These are phyloP conservation scores for Anorthoa munda DNA, from an alignment of 2,888 invertebrate genomes.

Conservation along the genomic window DNA sequence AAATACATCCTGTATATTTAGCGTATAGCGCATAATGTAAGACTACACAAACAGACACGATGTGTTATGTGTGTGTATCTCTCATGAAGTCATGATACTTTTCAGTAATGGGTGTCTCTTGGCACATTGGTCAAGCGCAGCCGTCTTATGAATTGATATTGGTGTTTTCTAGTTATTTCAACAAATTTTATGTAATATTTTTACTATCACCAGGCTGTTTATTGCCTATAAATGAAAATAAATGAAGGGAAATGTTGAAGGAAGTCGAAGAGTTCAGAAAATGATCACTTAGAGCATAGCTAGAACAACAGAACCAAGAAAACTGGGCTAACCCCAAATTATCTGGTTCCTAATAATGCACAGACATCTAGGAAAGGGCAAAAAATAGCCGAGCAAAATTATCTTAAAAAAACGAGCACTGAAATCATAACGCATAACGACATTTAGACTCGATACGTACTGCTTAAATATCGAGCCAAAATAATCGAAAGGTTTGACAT, in stretches of 20 bases:
- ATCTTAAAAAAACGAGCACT: conserved; percentile 23
- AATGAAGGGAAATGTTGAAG: conserved; percentile 36
- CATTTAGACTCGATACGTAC: conserved; percentile 5
- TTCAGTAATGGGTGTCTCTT: conserved; percentile 38
- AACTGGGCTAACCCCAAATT: conserved; percentile 38
- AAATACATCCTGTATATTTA: conserved; percentile 43
- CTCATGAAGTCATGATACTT: conserved; percentile 6
- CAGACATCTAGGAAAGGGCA: conserved; percentile 27
- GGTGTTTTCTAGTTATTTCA: conserved; percentile 10
- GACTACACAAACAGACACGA: conserved; percentile 23
- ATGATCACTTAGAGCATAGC: conserved; percentile 39
- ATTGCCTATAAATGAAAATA: conserved; percentile 32
- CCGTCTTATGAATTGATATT: conserved; percentile 9
- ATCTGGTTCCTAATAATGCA: conserved; percentile 35
- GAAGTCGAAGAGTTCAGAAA: conserved; percentile 27
- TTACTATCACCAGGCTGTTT: conserved; percentile 16
- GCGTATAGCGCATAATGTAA: conserved; percentile 7
- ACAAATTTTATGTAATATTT: neutral
- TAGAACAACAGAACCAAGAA: conserved; percentile 23
- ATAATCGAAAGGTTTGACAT: conserved; percentile 21
- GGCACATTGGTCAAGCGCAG: conserved; percentile 21
- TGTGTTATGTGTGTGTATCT: conserved; percentile 24
- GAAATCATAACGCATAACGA: conserved; percentile 26
- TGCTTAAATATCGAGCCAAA: conserved; percentile 16
- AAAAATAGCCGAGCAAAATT: conserved; percentile 44